Evolutionary conservation across 2,888 invertebrate species (phyloP).

Genomic region (Falcaria lacertinaria): DNA sequence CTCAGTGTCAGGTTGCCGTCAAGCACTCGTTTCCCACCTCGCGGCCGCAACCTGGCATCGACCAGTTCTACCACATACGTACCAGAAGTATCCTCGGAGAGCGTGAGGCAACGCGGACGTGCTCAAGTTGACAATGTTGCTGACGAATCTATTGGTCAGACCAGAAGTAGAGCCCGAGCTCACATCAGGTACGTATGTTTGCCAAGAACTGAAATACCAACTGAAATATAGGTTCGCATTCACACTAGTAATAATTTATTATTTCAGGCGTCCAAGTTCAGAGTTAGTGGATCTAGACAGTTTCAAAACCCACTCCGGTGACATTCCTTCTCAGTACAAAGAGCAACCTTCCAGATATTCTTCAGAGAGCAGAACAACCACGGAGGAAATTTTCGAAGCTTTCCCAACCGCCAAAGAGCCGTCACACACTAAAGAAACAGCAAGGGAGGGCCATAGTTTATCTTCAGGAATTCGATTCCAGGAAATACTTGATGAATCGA

Average conservation of each 20-base stretch:
- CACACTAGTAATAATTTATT: neutral
- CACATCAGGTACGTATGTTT: constrained; percentile 70
- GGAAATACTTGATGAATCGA: constrained; percentile 64
- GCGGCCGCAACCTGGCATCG: constrained; percentile 75
- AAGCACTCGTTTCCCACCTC: constrained; percentile 92
- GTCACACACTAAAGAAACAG: constrained; percentile 51
- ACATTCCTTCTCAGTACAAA: constrained; percentile 76
- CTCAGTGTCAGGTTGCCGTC: constrained; percentile 82
- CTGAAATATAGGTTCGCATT: constrained; percentile 4
- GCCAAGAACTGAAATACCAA: neutral
- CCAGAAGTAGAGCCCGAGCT: constrained; percentile 79
- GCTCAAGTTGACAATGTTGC: constrained; percentile 66
- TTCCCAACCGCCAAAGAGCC: constrained; percentile 41
- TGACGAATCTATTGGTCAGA: constrained; percentile 69
- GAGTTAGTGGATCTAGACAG: constrained; percentile 90
- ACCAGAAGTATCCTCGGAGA: constrained; percentile 68
- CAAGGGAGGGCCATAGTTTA: constrained; percentile 64
- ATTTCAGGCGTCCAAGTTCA: constrained; percentile 84
- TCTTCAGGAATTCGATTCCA: constrained; percentile 57
- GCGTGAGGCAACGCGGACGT: constrained; percentile 60
- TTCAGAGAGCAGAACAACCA: constrained; percentile 69
- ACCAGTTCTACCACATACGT: constrained; percentile 71
- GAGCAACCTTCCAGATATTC: constrained; percentile 67
- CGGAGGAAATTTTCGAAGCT: constrained; percentile 77
- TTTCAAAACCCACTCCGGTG: constrained; percentile 86